Conservation (phyloP, 1,140 invertebrate species). For the Drosophila melanica region DNA sequence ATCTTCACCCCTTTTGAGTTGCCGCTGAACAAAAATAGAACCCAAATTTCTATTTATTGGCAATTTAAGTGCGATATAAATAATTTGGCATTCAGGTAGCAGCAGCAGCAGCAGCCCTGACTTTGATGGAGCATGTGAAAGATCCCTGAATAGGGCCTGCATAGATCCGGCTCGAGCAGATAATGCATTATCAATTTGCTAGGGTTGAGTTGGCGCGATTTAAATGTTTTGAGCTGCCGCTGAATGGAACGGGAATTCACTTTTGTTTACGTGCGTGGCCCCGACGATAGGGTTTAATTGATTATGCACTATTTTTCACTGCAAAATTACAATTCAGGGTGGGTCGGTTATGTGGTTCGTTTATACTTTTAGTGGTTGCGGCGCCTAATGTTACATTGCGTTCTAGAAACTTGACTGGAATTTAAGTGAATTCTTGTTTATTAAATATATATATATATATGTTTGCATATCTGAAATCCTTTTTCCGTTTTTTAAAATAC, state of each 20-base stretch:
- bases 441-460: too few species aligned
- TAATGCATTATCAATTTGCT: conserved; percentile 75
- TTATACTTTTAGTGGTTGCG: conserved; percentile 21
- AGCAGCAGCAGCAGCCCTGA: conserved; percentile 33
- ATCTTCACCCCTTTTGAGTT: conserved; percentile 59
- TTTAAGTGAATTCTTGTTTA: background rate
- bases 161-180: conserved; percentile 25
- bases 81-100: conserved; percentile 78
- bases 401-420: conserved; percentile 4
- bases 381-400: background rate
- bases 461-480: too few species aligned
- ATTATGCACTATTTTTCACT: conserved; percentile 72
- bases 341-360: conserved; percentile 33
- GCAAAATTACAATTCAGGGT: conserved; percentile 52
- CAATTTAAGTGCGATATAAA: conserved; percentile 81
- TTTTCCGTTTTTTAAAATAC: too few species aligned
- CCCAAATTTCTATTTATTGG: conserved; percentile 73
- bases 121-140: conserved; percentile 67
- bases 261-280: conserved; percentile 36
- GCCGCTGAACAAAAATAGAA: conserved; percentile 3
- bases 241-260: conserved; percentile 34
- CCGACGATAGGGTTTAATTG: conserved; percentile 62
- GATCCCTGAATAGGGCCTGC: conserved; percentile 27
- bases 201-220: conserved; percentile 74
- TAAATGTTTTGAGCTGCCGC: conserved; percentile 44